Percentiles rank a stretch among this genome's conserved stretches.
These are phyloP conservation scores for Apodemia duryi DNA, from an alignment of 2,888 invertebrate genomes.

Conservation along the genomic window DNA sequence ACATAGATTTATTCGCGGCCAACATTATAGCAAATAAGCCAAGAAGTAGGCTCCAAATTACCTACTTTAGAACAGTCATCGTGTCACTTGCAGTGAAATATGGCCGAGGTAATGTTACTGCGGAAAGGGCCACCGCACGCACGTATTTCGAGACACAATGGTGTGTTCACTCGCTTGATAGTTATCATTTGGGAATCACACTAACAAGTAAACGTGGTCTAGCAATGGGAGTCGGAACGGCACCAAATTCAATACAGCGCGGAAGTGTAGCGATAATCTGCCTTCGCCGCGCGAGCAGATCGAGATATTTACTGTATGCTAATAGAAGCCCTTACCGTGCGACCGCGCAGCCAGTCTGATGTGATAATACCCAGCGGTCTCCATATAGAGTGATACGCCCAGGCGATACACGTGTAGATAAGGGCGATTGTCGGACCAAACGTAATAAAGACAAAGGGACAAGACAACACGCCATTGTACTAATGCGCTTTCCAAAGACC, in stretches of 20 bases:
- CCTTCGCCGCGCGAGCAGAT: conserved; percentile 56
- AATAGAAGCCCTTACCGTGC: conserved; percentile 70
- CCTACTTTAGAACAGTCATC: conserved; percentile 35
- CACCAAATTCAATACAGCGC: conserved; percentile 71
- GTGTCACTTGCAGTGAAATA: conserved; percentile 37
- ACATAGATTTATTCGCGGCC: conserved; percentile 32
- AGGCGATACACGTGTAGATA: conserved; percentile 70
- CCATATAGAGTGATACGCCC: conserved; percentile 74
- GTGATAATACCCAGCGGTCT: conserved; percentile 69
- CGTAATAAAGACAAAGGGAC: conserved; percentile 72
- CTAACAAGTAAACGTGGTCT: conserved; percentile 66
- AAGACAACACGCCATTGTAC: conserved; percentile 49
- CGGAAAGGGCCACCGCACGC: conserved; percentile 34
- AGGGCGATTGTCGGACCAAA: conserved; percentile 50
- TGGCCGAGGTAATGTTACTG: conserved; percentile 35
- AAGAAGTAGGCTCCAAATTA: conserved; percentile 35
- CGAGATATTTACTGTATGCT: conserved; percentile 76
- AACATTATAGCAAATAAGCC: conserved; percentile 31
- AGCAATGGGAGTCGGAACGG: conserved; percentile 57
- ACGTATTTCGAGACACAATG: conserved; percentile 41
- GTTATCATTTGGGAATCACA: conserved; percentile 69
- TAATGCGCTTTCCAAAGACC: conserved; percentile 32
- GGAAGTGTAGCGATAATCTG: conserved; percentile 69
- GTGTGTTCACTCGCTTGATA: conserved; percentile 50
- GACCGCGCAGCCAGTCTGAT: conserved; percentile 61